Evolutionary conservation across 2,113 vertebrate species (phyloP).

Genomic region (Amphiprion percula): DNA sequence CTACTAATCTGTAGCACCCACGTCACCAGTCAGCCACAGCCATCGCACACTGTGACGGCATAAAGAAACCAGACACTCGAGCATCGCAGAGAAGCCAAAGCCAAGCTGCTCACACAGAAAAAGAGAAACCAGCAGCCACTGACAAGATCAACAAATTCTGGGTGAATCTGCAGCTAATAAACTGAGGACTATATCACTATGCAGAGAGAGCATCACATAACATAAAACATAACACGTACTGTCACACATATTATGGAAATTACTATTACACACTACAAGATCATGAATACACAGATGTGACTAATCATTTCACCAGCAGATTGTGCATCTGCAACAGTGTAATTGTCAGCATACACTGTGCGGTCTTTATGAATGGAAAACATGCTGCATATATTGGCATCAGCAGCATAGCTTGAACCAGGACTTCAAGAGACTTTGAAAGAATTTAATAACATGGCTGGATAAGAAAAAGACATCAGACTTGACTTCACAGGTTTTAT

Average conservation of each 20-base stretch:
- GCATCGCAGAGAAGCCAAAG: conserved; percentile 5
- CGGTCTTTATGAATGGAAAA: conserved; percentile 11
- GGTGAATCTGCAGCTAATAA: conserved; percentile 29
- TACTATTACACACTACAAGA: background rate
- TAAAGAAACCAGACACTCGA: conserved; percentile 18
- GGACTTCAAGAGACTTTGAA: background rate
- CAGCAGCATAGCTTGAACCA: background rate
- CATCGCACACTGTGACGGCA: background rate
- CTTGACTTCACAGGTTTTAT: too few relatives aligned
- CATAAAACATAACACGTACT: background rate
- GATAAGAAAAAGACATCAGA: background rate
- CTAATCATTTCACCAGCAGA: background rate
- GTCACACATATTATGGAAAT: conserved; percentile 5
- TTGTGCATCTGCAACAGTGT: conserved; percentile 6
- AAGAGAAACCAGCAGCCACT: conserved; percentile 22
- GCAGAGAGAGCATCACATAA: background rate
- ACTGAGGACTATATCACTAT: conserved; percentile 10
- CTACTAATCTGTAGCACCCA: conserved; percentile 7
- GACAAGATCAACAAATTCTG: conserved; percentile 40
- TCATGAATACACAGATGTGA: conserved; percentile 22
- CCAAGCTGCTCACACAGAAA: conserved; percentile 46
- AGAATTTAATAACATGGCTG: background rate
- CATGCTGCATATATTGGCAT: conserved; percentile 11
- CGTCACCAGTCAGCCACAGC: background rate
- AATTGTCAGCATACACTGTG: background rate